phyloP scores from a whole-genome alignment of 2,113 vertebrate genomes.

The Piaya cayana region DNA sequence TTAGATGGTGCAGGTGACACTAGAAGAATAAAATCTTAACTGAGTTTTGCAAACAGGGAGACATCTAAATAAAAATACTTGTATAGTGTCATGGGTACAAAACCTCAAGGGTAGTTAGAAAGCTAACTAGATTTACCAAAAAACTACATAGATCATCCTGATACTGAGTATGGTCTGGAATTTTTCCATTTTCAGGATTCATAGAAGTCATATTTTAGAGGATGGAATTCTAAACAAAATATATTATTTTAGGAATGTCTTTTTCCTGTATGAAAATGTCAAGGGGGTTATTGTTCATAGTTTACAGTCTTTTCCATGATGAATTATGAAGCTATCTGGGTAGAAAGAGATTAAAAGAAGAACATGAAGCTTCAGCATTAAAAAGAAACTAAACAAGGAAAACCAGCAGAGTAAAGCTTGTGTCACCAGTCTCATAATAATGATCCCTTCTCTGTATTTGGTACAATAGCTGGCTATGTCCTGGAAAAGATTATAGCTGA shows the following conservation, averaged over 20 bases:
- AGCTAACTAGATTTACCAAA: background rate
- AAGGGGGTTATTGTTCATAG: background rate
- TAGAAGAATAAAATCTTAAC: background rate
- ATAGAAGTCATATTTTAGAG: background rate
- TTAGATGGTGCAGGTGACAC: background rate
- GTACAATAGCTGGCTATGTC: background rate
- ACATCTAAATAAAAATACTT: rapidly evolving
- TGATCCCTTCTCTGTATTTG: background rate
- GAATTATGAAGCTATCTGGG: background rate
- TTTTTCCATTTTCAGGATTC: background rate
- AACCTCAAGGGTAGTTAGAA: background rate
- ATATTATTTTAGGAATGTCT: too few relatives aligned
- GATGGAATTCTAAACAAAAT: background rate
- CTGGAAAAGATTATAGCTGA: background rate
- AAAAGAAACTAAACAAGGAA: background rate
- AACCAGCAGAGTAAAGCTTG: background rate
- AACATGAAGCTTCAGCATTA: background rate
- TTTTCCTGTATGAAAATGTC: background rate
- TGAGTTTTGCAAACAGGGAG: background rate
- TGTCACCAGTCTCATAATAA: background rate
- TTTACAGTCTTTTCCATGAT: background rate
- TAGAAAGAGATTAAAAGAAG: background rate
- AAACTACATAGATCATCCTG: background rate
- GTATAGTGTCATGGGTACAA: background rate
- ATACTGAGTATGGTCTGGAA: background rate